Percentiles rank a stretch among this genome's conserved stretches.
phyloP scores from a whole-genome alignment of 2,113 vertebrate genomes.

The Scopus umbretta region DNA sequence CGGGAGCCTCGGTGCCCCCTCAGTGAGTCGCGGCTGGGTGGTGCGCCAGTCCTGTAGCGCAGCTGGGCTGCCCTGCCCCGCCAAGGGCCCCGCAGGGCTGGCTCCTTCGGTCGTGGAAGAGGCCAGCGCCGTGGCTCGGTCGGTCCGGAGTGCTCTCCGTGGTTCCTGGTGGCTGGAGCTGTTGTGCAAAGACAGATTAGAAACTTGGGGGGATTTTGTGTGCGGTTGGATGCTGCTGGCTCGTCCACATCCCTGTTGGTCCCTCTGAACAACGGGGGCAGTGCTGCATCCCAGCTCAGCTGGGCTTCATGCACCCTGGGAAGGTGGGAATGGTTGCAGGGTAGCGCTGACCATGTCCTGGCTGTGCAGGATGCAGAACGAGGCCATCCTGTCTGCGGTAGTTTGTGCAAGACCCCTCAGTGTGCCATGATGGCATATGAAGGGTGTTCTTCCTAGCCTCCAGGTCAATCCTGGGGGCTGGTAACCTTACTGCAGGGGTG shows the following conservation, averaged over 20 bases:
- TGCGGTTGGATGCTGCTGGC: not conserved
- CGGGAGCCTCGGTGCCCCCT: not conserved
- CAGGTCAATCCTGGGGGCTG: not conserved
- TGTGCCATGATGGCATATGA: fast-evolving
- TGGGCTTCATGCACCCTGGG: not conserved
- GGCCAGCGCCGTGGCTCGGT: not conserved
- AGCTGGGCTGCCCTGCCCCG: not conserved
- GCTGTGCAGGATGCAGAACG: fast-evolving
- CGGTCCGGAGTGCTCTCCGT: not conserved
- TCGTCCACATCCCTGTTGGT: not conserved
- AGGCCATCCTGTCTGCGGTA: not conserved
- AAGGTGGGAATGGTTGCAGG: not conserved
- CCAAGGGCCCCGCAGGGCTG: not conserved
- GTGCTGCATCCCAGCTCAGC: not conserved
- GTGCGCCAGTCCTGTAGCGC: not conserved
- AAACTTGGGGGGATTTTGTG: not conserved
- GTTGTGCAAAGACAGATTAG: not conserved
- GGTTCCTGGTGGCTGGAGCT: not conserved
- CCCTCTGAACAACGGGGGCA: not conserved
- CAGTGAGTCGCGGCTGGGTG: not conserved
- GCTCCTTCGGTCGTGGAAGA: not conserved
- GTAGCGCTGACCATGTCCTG: not conserved
- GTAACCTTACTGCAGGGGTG: fast-evolving
- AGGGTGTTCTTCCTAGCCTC: not conserved
- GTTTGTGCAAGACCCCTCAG: not conserved